Conservation (phyloP, 2,113 vertebrate species). For the Neodontobutis hainanensis region DNA sequence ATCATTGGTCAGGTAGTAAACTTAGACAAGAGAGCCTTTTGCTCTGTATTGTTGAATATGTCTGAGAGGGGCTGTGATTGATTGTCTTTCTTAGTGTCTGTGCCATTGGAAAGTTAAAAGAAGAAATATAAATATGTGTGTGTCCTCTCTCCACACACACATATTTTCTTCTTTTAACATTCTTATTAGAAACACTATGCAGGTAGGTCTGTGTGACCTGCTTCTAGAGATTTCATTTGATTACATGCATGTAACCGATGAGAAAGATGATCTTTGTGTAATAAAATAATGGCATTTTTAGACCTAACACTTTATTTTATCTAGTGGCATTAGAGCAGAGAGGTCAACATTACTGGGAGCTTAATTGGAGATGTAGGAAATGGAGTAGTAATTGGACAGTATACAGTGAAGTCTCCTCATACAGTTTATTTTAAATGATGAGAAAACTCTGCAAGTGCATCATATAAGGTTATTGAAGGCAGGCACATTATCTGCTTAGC, state of each 20-base stretch:
- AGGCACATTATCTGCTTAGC: not conserved
- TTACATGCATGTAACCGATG: slow-evolving; percentile 67
- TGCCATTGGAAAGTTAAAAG: slow-evolving; percentile 59
- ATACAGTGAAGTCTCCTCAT: slow-evolving; percentile 19
- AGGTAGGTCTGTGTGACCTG: slow-evolving; percentile 28
- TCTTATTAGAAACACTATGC: slow-evolving; percentile 25
- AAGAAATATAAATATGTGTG: slow-evolving; percentile 34
- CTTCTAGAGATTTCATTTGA: slow-evolving; percentile 71
- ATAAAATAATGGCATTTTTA: slow-evolving; percentile 55
- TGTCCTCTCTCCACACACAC: too few species aligned
- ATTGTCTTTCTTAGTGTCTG: slow-evolving; percentile 64
- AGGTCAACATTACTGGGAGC: slow-evolving; percentile 27
- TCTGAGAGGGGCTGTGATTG: slow-evolving; percentile 55
- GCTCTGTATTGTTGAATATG: slow-evolving; percentile 25
- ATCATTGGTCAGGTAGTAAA: slow-evolving; percentile 49
- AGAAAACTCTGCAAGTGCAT: slow-evolving; percentile 21
- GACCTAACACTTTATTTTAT: slow-evolving; percentile 42
- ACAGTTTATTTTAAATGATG: slow-evolving; percentile 37
- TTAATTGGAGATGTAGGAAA: slow-evolving; percentile 56
- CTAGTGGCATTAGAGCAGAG: slow-evolving; percentile 30
- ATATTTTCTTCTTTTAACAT: too few species aligned
- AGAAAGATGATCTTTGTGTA: slow-evolving; percentile 63
- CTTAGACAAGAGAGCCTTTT: slow-evolving; percentile 41
- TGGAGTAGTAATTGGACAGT: slow-evolving; percentile 47
- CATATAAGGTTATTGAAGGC: not conserved